Evolutionary conservation across 2,797 vertebrate genomes (phyloP).

Genomic region (Micromesistius poutassou): DNA sequence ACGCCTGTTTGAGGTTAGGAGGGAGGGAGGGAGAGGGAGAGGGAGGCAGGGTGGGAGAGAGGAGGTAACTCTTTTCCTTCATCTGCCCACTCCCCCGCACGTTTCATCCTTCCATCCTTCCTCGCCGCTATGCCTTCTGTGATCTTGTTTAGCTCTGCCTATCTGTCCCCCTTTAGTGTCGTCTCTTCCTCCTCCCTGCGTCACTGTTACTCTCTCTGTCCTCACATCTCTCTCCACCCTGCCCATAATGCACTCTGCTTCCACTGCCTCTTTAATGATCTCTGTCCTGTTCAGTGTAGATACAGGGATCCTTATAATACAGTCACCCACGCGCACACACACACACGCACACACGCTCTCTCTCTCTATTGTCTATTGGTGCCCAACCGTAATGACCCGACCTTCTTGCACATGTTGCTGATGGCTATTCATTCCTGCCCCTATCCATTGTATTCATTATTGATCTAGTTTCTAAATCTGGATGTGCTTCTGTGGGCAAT

Average conservation of each 20-base stretch:
- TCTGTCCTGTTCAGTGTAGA: neutral
- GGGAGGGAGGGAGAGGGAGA: neutral
- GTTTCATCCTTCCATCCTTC: constrained; percentile 15
- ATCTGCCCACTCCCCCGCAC: neutral
- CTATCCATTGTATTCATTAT: neutral
- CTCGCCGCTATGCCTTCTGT: neutral
- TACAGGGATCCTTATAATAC: too few relatives aligned
- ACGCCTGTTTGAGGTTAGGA: neutral
- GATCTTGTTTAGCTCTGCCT: neutral
- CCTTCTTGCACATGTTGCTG: neutral
- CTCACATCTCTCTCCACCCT: neutral
- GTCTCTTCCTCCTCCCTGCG: neutral
- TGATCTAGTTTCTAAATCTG: neutral
- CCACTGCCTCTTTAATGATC: neutral
- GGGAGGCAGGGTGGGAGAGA: neutral
- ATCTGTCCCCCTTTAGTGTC: neutral
- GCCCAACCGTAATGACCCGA: neutral
- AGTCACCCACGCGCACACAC: neutral
- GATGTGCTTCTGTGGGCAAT: neutral
- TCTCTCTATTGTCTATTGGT: neutral
- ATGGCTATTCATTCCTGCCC: neutral
- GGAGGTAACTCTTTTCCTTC: neutral
- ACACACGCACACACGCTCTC: too few relatives aligned
- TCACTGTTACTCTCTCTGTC: neutral
- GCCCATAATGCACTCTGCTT: neutral